phyloP scores from a whole-genome alignment of 2,113 vertebrate genomes.

The Hippocampus mohnikei region DNA sequence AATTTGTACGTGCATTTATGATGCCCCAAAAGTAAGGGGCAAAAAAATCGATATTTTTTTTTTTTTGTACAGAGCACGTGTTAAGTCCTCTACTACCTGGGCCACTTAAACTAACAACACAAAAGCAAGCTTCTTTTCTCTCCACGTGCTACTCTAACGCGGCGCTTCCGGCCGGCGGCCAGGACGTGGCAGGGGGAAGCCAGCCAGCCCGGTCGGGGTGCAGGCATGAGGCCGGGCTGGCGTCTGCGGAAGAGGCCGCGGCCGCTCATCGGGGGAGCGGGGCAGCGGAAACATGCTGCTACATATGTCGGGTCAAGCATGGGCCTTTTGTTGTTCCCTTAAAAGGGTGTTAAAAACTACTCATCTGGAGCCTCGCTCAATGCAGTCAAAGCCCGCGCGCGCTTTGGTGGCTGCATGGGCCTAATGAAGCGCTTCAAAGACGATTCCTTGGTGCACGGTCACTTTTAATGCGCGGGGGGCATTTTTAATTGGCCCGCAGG shows the following conservation, averaged over 20 bases:
- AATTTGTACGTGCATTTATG: no score
- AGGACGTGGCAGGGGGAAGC: conserved; percentile 66
- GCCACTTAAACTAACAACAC: neutral
- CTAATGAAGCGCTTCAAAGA: conserved; percentile 83
- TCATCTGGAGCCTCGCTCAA: conserved; percentile 77
- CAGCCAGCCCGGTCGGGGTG: conserved; percentile 69
- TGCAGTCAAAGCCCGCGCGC: conserved; percentile 71
- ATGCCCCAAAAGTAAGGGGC: no score
- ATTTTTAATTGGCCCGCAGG: conserved; percentile 81
- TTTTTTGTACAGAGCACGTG: neutral
- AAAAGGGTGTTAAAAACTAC: conserved; percentile 86
- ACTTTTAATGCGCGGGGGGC: conserved; percentile 81
- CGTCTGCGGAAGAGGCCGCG: conserved; percentile 69
- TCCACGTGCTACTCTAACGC: conserved; percentile 86
- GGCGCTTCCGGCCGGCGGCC: conserved; percentile 76
- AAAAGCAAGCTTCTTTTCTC: conserved; percentile 60
- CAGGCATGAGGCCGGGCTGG: conserved; percentile 64
- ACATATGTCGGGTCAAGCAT: conserved; percentile 90
- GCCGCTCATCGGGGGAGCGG: conserved; percentile 64
- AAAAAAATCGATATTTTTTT: no score
- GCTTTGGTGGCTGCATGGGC: conserved; percentile 72
- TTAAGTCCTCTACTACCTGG: neutral
- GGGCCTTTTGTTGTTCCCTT: conserved; percentile 79
- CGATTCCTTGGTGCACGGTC: conserved; percentile 79
- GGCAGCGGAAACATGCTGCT: conserved; percentile 80